Percentiles rank a stretch among this genome's conserved stretches.
These are phyloP conservation scores for Sebastiscus albofasciatus DNA, from an alignment of 2,797 vertebrate species.

Conservation along the genomic window DNA sequence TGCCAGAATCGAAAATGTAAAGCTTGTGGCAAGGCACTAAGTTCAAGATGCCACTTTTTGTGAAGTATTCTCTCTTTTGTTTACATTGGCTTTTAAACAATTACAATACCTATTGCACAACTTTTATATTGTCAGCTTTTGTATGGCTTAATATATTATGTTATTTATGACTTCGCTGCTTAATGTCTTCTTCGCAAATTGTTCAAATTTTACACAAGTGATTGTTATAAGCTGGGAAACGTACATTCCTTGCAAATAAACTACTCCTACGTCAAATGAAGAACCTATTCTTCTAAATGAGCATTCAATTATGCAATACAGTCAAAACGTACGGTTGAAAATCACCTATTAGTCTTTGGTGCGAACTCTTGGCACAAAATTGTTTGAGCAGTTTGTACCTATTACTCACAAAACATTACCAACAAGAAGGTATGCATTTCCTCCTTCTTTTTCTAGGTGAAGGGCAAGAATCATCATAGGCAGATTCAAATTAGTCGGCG, in stretches of 20 bases:
- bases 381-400: conserved; percentile 56
- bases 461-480: conserved; percentile 27
- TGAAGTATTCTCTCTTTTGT: conserved; percentile 54
- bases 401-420: conserved; percentile 43
- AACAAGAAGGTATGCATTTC: conserved; percentile 22
- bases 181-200: conserved; percentile 55
- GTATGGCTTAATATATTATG: conserved; percentile 75
- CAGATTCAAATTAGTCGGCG: conserved; percentile 37
- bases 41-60: conserved; percentile 74
- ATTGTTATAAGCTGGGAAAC: conserved; percentile 72
- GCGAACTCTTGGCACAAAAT: conserved; percentile 74
- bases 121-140: conserved; percentile 52
- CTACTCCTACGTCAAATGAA: conserved; percentile 56
- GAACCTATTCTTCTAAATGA: conserved; percentile 40
- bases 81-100: conserved; percentile 66
- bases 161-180: conserved; percentile 48
- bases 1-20: conserved; percentile 73
- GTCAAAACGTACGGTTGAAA: conserved; percentile 46
- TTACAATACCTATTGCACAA: conserved; percentile 75
- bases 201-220: conserved; percentile 64
- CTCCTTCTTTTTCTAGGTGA: conserved; percentile 3
- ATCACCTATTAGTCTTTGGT: conserved; percentile 75
- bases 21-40: conserved; percentile 90
- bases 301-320: conserved; percentile 59
- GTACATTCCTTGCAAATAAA: conserved; percentile 65